Percentiles rank a stretch among this genome's conserved stretches.
These are phyloP conservation scores for Neuroterus valhalla DNA, from an alignment of 1,140 invertebrate genomes.

Conservation along the genomic window DNA sequence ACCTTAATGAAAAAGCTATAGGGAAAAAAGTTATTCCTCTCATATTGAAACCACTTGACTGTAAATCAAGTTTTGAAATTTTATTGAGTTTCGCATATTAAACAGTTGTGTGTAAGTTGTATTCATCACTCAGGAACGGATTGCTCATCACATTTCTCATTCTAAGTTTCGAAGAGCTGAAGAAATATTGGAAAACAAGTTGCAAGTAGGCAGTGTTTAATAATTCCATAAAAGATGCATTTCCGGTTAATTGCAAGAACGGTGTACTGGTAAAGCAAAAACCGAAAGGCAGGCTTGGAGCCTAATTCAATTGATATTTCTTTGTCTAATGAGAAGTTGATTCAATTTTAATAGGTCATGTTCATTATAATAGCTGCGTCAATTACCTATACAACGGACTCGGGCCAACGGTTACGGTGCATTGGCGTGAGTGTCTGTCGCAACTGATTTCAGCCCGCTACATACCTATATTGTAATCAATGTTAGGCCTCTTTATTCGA, in stretches of 20 bases:
- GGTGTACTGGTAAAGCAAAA: background rate
- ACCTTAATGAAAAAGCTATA: background rate
- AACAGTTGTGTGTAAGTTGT: too few relatives aligned
- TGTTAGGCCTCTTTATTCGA: background rate
- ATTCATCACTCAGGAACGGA: too few relatives aligned
- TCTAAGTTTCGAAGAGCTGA: too few relatives aligned
- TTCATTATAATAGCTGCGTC: slow-evolving; percentile 51
- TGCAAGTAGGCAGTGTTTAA: background rate
- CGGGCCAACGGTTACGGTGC: slow-evolving; percentile 18
- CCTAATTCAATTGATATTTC: slow-evolving; percentile 50
- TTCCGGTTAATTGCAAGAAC: background rate
- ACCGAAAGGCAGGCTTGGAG: background rate
- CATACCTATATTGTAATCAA: slow-evolving; percentile 22
- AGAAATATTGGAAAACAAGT: too few relatives aligned
- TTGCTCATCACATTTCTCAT: too few relatives aligned
- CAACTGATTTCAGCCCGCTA: slow-evolving; percentile 25
- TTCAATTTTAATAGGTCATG: slow-evolving; percentile 58
- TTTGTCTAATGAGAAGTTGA: slow-evolving; percentile 55
- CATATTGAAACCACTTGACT: background rate
- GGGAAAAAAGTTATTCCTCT: background rate
- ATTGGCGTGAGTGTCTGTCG: slow-evolving; percentile 18
- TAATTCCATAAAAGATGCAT: background rate
- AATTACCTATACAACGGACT: slow-evolving; percentile 39
- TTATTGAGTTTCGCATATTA: background rate
- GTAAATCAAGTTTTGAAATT: background rate